phyloP scores from a whole-genome alignment of 2,888 invertebrate species.

The Cheilosia variabilis region DNA sequence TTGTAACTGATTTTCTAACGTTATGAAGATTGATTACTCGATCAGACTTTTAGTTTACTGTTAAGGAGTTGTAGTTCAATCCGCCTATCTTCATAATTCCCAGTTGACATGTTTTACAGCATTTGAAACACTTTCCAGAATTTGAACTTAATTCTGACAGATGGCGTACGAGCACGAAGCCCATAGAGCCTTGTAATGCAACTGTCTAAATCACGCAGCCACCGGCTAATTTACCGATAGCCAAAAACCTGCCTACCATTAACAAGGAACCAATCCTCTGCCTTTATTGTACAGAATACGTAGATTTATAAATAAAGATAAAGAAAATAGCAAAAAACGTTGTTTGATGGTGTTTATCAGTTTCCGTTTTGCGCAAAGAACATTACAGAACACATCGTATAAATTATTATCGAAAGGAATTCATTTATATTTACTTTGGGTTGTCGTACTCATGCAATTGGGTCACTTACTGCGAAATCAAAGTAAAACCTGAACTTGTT shows the following conservation, averaged over 20 bases:
- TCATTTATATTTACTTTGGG: neutral
- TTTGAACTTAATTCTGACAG: no score
- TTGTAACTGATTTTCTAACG: no score
- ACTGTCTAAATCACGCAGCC: no score
- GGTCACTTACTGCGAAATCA: conserved; percentile 25
- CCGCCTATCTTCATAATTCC: no score
- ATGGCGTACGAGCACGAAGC: no score
- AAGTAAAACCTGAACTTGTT: neutral
- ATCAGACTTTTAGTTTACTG: no score
- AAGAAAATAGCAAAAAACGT: conserved; percentile 1
- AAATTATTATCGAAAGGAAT: conserved; percentile 2
- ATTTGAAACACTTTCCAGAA: no score
- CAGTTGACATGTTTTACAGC: no score
- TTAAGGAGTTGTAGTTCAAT: no score
- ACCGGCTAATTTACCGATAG: neutral
- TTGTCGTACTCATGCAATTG: conserved; percentile 15
- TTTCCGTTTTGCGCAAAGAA: conserved; percentile 37
- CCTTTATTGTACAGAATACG: neutral
- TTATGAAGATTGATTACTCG: no score
- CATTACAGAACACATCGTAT: conserved; percentile 5
- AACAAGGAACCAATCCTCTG: no score
- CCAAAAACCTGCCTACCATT: neutral
- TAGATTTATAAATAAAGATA: neutral
- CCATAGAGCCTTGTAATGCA: no score
- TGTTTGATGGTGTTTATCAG: conserved; percentile 27